phyloP scores from a whole-genome alignment of 2,888 invertebrate species.

The Drosophila peninsularis region DNA sequence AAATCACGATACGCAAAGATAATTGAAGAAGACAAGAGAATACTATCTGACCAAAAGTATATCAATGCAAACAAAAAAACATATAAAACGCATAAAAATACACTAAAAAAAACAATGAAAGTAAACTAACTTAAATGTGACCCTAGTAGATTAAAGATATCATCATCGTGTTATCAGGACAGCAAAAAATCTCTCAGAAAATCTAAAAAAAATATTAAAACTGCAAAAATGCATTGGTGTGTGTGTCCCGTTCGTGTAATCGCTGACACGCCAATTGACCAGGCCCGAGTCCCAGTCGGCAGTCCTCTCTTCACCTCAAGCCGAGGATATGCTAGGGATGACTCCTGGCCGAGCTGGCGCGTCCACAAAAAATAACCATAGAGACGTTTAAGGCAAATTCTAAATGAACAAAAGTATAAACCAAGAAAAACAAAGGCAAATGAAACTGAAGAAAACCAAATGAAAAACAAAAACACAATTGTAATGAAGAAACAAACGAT shows the following conservation, averaged over 20 bases:
- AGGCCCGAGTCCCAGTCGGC: slow-evolving; percentile 4
- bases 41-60: slow-evolving; percentile 74
- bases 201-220: slow-evolving; percentile 67
- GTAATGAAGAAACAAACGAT: slow-evolving; percentile 66
- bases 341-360: slow-evolving; percentile 29
- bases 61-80: slow-evolving; percentile 76
- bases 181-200: slow-evolving; percentile 62
- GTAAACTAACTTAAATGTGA: slow-evolving; percentile 71
- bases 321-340: slow-evolving; percentile 6
- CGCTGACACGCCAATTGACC: slow-evolving; percentile 65
- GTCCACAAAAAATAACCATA: slow-evolving; percentile 81
- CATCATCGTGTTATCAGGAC: slow-evolving; percentile 75
- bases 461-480: slow-evolving; percentile 44
- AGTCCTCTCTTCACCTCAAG: slow-evolving; percentile 6
- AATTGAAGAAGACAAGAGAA: slow-evolving; percentile 38
- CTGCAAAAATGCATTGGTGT: slow-evolving; percentile 76
- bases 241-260: slow-evolving; percentile 82
- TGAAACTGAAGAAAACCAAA: slow-evolving; percentile 17
- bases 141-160: slow-evolving; percentile 73
- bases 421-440: slow-evolving; percentile 26
- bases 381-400: slow-evolving; percentile 82
- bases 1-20: slow-evolving; percentile 71
- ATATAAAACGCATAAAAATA: slow-evolving; percentile 59
- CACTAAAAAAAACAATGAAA: slow-evolving; percentile 57
- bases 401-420: slow-evolving; percentile 73